Conservation (phyloP, 2,888 invertebrate species). For the Megastigmus dorsalis region DNA sequence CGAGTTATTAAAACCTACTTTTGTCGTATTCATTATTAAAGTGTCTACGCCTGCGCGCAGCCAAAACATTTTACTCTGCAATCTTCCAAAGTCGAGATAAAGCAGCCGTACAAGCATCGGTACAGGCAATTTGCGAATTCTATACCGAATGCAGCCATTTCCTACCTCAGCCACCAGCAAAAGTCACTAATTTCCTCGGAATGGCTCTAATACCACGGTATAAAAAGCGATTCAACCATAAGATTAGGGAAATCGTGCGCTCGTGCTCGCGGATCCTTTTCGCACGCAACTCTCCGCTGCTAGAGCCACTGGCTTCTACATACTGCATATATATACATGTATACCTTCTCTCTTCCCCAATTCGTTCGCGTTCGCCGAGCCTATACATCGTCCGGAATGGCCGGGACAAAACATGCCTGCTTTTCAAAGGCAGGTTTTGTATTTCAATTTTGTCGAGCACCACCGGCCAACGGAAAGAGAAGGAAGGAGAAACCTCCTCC, state of each 20-base stretch:
- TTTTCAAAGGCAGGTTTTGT: constrained; percentile 49
- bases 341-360: constrained; percentile 14
- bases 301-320: too few relatives aligned
- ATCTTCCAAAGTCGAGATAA: too few relatives aligned
- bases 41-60: too few relatives aligned
- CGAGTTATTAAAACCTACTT: too few relatives aligned
- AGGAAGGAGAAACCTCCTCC: too few relatives aligned
- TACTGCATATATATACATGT: too few relatives aligned
- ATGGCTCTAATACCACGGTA: constrained; percentile 1
- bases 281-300: constrained; percentile 19
- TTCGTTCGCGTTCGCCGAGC: constrained; percentile 9
- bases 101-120: too few relatives aligned
- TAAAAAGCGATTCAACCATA: constrained; percentile 38
- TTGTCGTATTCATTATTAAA: too few relatives aligned
- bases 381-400: not conserved
- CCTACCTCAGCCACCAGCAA: constrained; percentile 20
- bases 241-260: constrained; percentile 36
- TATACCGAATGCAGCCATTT: constrained; percentile 18
- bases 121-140: too few relatives aligned
- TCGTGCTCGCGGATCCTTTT: constrained; percentile 15
- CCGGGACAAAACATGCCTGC: constrained; percentile 36
- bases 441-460: constrained; percentile 52
- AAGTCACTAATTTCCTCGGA: constrained; percentile 35
- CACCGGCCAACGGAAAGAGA: too few relatives aligned
- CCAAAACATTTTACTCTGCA: too few relatives aligned